phyloP scores from a whole-genome alignment of 1,140 invertebrate genomes.

The Drosophila melanogaster region DNA sequence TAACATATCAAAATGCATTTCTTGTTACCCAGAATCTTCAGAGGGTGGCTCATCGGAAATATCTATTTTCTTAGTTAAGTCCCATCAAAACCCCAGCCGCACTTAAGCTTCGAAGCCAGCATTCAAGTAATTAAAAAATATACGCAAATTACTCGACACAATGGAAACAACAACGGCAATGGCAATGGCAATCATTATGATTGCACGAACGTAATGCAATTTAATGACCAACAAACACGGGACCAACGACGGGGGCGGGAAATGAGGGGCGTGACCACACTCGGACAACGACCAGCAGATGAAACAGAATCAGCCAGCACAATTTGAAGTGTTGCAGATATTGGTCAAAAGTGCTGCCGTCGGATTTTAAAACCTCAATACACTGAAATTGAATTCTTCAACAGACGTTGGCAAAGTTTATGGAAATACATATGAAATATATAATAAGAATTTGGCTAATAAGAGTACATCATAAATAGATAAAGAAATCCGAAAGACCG shows the following conservation, averaged over 20 bases:
- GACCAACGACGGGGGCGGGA: neutral
- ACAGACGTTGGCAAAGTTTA: neutral
- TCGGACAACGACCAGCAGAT: constrained; percentile 41
- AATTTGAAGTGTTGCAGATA: constrained; percentile 79
- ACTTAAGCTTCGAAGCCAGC: constrained; percentile 14
- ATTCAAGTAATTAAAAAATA: constrained; percentile 55
- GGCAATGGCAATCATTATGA: constrained; percentile 69
- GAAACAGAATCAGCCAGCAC: constrained; percentile 36
- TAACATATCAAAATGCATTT: neutral
- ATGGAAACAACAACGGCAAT: constrained; percentile 27
- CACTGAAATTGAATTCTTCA: neutral
- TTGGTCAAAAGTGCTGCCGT: constrained; percentile 73
- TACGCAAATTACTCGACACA: constrained; percentile 49
- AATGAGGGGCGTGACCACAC: constrained; percentile 35
- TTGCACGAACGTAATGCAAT: constrained; percentile 75
- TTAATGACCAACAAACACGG: constrained; percentile 61
- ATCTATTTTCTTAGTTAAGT: constrained; percentile 5
- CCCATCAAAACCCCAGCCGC: constrained; percentile 1
- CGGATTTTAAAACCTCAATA: constrained; percentile 7
- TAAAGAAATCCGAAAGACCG: too few relatives aligned
- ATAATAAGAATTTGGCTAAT: too few relatives aligned
- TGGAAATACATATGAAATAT: neutral
- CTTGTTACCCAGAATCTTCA: neutral
- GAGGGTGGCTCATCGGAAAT: neutral
- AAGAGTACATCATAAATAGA: too few relatives aligned